Evolutionary conservation across 2,888 invertebrate species (phyloP), one percentile per base, ranked within the genome.

Genomic region (Drosophila koepferae): DNA sequence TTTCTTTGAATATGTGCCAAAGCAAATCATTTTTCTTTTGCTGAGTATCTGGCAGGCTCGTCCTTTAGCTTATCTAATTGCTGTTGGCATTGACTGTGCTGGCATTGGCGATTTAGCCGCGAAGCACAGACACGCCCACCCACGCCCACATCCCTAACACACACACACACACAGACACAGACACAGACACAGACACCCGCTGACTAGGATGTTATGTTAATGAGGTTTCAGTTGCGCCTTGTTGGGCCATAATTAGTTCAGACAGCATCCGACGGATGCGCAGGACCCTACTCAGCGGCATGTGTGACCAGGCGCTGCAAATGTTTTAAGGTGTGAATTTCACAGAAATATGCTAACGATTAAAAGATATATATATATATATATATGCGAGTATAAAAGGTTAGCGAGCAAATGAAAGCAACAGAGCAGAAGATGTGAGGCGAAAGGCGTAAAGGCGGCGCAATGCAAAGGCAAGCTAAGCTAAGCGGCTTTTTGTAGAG

Each of bases 221-320:
- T 86, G 87, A 83, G 85, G 72, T 83, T 83, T 83, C 82, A 63
- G 72, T 74, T 48, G 68, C 72, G 80, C 74, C 81, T 83, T 78
- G 81, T 77, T 65, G 63, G 63, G 74, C 71, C 72, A 68, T 87
- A 86, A 87, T 87, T 86, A 85, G 85, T 81, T 75, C 75, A 75
- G 74, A 81, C 72, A 80, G 82, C 68, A 66, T 63, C 68, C 72
- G 59, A 58, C 51, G 55, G 71, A 61, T 43, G 71, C 31, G 48
- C 72, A 53, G 60, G 59, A 44, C 43, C 18, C 49, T 56, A 58
- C 61, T 44, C 43, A 62, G 70, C 38, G 58, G 61, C 63, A 66
- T 73, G 41, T 72, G 53, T 55, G 65, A 53, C 36, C 74, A 70
- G 51, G 34, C 20, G 40, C 10, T n/a, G 31, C 41, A 10, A 61